Base-by-base conservation (phyloP, 2,888 invertebrate genomes). In the Eustalomyia histrio region DNA sequence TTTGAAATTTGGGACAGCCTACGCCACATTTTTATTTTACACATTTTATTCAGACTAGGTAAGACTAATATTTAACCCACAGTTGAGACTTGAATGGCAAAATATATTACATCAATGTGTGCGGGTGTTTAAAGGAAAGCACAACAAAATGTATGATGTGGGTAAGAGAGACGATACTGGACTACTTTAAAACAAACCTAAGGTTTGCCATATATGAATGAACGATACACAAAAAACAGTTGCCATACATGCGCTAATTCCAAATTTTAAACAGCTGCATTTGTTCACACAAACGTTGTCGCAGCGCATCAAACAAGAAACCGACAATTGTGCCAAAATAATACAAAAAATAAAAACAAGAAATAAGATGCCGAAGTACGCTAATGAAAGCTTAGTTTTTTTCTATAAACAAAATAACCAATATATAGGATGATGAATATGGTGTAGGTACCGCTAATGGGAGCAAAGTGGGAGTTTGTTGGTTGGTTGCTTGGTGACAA, bases 201-300 rank as follows among this genome's bases (percentile, higher is more conserved):
- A 69, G 29, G 69, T 57, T 58, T 72, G 57, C 47, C 67, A 72
- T 61, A 53, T 17, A 33, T 21, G 67, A 12, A 35, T 7, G 43
- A 55, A 73, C 43, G 63, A 74, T 7, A 29, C 29, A 29, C 29
- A 58, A 47, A 65, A 79, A 83, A 71, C 76, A 80, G 80, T 82
- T 83, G 80, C 81, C 79, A n/a, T n/a, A n/a, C n/a, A n/a, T 68
- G 69, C 43, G 69, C 76, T 83, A 83, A 84, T 83, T 83, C 83
- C 76, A 84, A 71, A 85, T 83, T 84, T 85, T 85, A 82, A 83
- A 84, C 85, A 85, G 85, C 84, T 85, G 85, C 84, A 84, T 75
- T 82, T 84, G 82, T 85, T 85, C 84, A 82, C 84, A 83, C 79
- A 84, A 85, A 85, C 84, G 84, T 83, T 81, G 83, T 82, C 84